phyloP scores from a whole-genome alignment of 92 coral and sea anemone genomes.

The Pocillopora grandis region DNA sequence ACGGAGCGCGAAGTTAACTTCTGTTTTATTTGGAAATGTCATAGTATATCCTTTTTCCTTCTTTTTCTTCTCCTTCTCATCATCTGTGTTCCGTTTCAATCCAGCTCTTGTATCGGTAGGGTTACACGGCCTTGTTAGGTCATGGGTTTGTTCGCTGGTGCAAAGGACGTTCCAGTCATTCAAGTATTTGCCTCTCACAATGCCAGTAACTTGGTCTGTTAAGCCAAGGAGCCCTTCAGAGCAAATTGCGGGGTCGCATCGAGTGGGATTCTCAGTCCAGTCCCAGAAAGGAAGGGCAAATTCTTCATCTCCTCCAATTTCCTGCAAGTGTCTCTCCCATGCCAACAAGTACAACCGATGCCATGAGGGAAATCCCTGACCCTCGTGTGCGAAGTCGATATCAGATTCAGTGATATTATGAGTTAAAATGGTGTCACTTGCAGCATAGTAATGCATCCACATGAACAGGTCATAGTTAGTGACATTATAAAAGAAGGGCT shows the following conservation, averaged over 20 bases:
- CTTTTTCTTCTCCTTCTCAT: constrained; percentile 3
- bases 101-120: constrained; percentile 1
- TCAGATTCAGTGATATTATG: constrained; percentile 2
- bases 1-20: constrained; percentile 65
- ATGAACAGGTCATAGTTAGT: constrained; percentile 52
- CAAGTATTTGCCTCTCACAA: constrained; percentile 36
- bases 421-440: constrained; percentile 50
- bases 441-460: constrained; percentile 76
- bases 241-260: constrained; percentile 36
- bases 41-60: constrained; percentile 21
- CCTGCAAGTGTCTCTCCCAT: constrained; percentile 63
- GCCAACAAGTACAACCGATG: constrained; percentile 66
- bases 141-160: constrained; percentile 30
- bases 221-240: constrained; percentile 37
- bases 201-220: constrained; percentile 23
- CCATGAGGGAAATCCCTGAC: constrained; percentile 84
- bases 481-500: constrained; percentile 40
- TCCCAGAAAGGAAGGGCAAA: constrained; percentile 63
- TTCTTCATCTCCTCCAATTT: constrained; percentile 37
- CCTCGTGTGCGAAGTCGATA: constrained; percentile 73
- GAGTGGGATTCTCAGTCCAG: constrained; percentile 25
- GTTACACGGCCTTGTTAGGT: constrained; percentile 9
- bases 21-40: constrained; percentile 59
- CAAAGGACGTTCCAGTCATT: constrained; percentile 41
- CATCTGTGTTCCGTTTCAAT: constrained; percentile 13